Base-by-base conservation (phyloP, 1,140 invertebrate genomes). In the Rhizoglyphus robini region DNA sequence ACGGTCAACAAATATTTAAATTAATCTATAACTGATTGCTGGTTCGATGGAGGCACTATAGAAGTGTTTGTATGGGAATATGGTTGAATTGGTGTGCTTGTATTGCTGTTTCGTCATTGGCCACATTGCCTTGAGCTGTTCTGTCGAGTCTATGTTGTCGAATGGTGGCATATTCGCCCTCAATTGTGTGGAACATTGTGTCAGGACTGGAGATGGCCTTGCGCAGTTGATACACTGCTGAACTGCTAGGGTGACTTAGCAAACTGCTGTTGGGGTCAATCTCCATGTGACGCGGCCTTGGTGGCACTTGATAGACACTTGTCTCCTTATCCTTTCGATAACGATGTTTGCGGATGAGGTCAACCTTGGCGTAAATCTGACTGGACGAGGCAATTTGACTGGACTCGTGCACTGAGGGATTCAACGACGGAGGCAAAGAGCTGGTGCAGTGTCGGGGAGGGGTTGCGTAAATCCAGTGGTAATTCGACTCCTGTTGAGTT, bases 341-440 rank as follows among this genome's bases (percentile, higher is more conserved):
- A 3, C 47, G 38, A 64, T 64, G 63, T 38, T 64, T 64, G 1
- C 46, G 63, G 15, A 64, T 64, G 4, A 64, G 29, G 51, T 64
- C 63, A 1, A 64, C 47, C 31, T 64, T 64, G 4, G 63, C 63
- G 29, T 64, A 64, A 11, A 64, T 60, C 29, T 60, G 58, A 38
- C 58, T 46, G n/a, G 15, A 29, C 15, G 58, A 29, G 3, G 27
- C 15, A 29, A 60, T 60, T n/a, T 60, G 58, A 60, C 27, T 11
- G 13, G 15, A 60, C 29, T 60, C 58, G 29, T 60, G 58, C 51
- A 54, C 20, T 54, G 51, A 54, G 51, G 51, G 51, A 5, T 5
- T 54, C 30, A 60, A 46, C 1, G 58, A 60, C 25, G 58, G 58
- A 3, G 58, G 58, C 27, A 60, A 46, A 23, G 58, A 60, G 3